These are phyloP conservation scores for Mormyrus proboscirostris DNA, from an alignment of 2,797 vertebrate species.

Conservation along the genomic window DNA sequence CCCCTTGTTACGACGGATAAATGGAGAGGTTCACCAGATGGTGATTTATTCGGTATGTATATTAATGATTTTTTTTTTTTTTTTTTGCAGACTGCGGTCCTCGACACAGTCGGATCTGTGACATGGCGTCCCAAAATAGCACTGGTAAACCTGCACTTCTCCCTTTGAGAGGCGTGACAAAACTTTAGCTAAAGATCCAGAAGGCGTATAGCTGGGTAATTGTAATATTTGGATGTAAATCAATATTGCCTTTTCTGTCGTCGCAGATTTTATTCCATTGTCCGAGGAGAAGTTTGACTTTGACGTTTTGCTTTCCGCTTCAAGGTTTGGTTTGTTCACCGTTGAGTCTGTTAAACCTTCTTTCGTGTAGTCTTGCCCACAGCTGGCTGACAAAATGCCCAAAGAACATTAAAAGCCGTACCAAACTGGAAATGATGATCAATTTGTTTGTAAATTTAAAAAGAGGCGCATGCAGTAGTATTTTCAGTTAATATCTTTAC, in stretches of 20 bases:
- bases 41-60: background rate
- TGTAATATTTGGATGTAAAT: background rate
- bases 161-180: background rate
- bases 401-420: background rate
- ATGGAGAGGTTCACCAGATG: background rate
- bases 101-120: background rate
- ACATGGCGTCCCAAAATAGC: background rate
- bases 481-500: background rate
- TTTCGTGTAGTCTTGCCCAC: background rate
- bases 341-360: background rate
- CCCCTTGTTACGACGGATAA: background rate
- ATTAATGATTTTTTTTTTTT: background rate
- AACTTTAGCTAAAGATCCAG: background rate
- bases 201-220: background rate
- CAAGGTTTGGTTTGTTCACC: conserved; percentile 48
- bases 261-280: conserved; percentile 45
- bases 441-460: background rate
- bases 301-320: conserved; percentile 63
- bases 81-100: background rate
- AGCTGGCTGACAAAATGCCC: background rate
- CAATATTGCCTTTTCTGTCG: conserved; percentile 25
- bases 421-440: background rate
- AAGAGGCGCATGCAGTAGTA: background rate
- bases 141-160: background rate
- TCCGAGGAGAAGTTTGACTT: conserved; percentile 71